These are phyloP conservation scores for Pinna nobilis DNA, from an alignment of 1,140 invertebrate species.

Conservation along the genomic window DNA sequence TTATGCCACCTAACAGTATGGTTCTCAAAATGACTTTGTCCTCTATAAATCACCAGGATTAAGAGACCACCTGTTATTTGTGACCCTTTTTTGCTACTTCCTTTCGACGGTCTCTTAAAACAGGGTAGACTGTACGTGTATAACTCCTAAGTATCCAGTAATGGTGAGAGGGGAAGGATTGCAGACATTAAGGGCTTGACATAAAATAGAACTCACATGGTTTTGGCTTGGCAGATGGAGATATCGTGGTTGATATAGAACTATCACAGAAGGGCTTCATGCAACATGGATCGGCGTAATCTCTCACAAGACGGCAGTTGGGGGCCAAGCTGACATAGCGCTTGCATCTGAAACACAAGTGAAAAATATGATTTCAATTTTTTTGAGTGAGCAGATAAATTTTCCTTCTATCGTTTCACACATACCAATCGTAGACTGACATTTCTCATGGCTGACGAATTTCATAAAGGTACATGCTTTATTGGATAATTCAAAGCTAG, in stretches of 20 bases:
- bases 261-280: conserved; percentile 53
- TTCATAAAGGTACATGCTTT: background rate
- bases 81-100: background rate
- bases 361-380: conserved; percentile 43
- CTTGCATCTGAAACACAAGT: conserved; percentile 49
- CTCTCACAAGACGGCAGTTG: conserved; percentile 50
- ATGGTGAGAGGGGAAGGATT: no score
- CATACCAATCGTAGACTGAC: conserved; percentile 38
- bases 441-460: background rate
- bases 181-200: no score
- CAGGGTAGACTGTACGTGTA: no score
- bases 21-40: no score
- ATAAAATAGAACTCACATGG: background rate
- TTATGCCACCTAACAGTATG: no score
- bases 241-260: conserved; percentile 36
- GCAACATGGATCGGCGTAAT: conserved; percentile 58
- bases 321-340: conserved; percentile 49
- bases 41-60: no score
- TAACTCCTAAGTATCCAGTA: no score
- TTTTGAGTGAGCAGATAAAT: conserved; percentile 52
- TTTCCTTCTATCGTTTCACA: conserved; percentile 46
- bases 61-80: no score
- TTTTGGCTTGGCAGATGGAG: conserved; percentile 15
- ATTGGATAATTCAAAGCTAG: background rate
- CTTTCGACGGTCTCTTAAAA: background rate